A percentile compares a stretch with the other conserved stretches of the same genome.
These are phyloP conservation scores for Motacilla alba DNA, from an alignment of 2,113 vertebrate genomes.

Conservation along the genomic window DNA sequence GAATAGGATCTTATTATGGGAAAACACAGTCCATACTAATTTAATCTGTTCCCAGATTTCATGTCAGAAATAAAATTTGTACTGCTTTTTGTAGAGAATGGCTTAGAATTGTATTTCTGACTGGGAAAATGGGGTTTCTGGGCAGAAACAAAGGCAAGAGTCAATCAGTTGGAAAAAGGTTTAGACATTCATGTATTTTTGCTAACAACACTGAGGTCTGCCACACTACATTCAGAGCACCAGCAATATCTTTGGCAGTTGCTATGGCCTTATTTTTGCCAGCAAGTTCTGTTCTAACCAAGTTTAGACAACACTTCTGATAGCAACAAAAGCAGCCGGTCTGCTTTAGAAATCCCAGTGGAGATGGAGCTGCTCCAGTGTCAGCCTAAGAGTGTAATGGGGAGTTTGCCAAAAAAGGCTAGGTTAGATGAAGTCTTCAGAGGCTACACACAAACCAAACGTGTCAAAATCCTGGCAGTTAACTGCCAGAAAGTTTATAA, in stretches of 20 bases:
- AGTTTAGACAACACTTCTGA: slow-evolving; percentile 39
- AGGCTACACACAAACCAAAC: neutral
- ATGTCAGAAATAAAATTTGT: neutral
- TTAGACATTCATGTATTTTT: neutral
- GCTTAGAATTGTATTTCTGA: neutral
- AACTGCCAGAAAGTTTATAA: neutral
- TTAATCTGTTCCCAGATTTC: neutral
- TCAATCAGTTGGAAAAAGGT: neutral
- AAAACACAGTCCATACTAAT: neutral
- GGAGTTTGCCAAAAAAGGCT: slow-evolving; percentile 49
- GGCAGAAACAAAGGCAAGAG: neutral
- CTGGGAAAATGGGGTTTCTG: neutral
- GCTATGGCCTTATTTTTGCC: neutral
- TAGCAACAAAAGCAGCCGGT: neutral
- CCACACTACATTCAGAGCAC: neutral
- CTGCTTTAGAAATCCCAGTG: slow-evolving; percentile 23
- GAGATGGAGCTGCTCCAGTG: slow-evolving; percentile 7
- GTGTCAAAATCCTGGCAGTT: slow-evolving; percentile 16
- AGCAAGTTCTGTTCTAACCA: slow-evolving; percentile 10
- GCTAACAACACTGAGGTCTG: neutral
- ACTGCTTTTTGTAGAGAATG: neutral
- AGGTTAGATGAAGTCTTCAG: neutral
- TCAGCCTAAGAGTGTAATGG: neutral
- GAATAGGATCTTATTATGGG: neutral
- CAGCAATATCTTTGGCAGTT: slow-evolving; percentile 5